phyloP scores from a whole-genome alignment of 2,113 vertebrate species.

The Clupea harengus region DNA sequence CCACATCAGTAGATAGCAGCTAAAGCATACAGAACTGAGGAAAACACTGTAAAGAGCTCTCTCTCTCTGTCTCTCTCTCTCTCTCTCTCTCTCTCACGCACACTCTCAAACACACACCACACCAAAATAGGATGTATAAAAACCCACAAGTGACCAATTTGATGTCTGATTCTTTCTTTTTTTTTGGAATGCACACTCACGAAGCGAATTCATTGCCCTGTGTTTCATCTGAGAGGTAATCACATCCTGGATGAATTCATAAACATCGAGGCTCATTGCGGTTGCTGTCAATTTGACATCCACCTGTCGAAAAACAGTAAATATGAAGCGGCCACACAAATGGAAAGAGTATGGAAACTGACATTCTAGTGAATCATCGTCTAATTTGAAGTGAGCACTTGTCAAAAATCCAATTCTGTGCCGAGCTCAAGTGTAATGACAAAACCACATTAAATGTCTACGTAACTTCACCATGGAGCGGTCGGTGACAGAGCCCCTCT shows the following conservation, averaged over 20 bases:
- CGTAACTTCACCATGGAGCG: slow-evolving; percentile 51
- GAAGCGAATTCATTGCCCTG: neutral
- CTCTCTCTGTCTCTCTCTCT: no score
- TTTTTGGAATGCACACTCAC: neutral
- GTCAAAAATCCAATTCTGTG: slow-evolving; percentile 57
- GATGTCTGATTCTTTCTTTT: neutral
- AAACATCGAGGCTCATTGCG: slow-evolving; percentile 35
- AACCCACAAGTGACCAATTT: neutral
- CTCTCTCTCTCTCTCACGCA: no score
- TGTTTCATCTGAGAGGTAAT: slow-evolving; percentile 4
- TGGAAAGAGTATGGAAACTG: slow-evolving; percentile 47
- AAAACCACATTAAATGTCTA: slow-evolving; percentile 49
- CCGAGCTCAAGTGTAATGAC: slow-evolving; percentile 41
- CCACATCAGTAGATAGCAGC: no score
- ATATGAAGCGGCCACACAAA: slow-evolving; percentile 38
- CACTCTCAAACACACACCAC: neutral
- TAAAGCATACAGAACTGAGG: no score
- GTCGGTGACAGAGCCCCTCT: neutral
- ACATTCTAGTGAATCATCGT: slow-evolving; percentile 52
- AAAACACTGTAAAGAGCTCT: no score
- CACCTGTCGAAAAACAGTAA: slow-evolving; percentile 38
- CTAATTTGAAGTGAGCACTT: slow-evolving; percentile 60
- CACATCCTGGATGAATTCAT: slow-evolving; percentile 30
- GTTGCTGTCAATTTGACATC: slow-evolving; percentile 36
- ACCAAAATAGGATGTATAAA: neutral